Conservation (phyloP, 2,113 vertebrate species). For the Melanerpes aurifrons region DNA sequence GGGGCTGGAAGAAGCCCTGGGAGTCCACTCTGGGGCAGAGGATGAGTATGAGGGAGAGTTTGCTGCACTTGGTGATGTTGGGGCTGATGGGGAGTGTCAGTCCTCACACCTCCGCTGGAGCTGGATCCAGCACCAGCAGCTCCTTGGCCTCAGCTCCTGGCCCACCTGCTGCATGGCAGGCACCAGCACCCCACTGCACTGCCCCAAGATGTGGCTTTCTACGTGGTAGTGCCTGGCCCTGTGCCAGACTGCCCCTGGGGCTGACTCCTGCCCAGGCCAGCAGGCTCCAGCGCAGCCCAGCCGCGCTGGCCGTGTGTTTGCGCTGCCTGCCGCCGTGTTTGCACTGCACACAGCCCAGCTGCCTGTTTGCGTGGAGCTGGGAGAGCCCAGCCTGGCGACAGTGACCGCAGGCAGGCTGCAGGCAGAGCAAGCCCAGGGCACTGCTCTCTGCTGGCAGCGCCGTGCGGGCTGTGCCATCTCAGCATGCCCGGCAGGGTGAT, state of each 20-base stretch:
- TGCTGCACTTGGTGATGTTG: neutral
- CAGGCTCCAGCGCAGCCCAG: neutral
- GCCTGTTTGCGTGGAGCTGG: neutral
- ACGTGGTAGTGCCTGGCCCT: neutral
- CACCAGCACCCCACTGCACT: rapidly evolving
- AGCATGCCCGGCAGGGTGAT: rapidly evolving
- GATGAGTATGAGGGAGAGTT: rapidly evolving
- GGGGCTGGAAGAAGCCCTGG: neutral
- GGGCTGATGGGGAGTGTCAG: neutral
- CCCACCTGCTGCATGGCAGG: rapidly evolving
- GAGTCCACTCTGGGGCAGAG: neutral
- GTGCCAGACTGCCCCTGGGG: neutral
- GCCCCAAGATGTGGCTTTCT: rapidly evolving
- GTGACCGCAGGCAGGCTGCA: rapidly evolving
- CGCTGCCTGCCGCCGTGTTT: neutral
- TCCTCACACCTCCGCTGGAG: rapidly evolving
- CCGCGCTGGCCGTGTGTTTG: neutral
- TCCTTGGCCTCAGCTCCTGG: neutral
- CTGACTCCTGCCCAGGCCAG: neutral
- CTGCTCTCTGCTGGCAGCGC: neutral
- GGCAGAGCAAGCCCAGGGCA: neutral
- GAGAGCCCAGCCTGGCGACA: neutral
- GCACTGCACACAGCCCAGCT: conserved; percentile 39
- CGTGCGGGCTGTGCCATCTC: rapidly evolving
- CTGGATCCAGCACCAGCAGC: neutral